Base-by-base conservation (phyloP, 2,888 invertebrate genomes). In the Lasioglossum villosulum region DNA sequence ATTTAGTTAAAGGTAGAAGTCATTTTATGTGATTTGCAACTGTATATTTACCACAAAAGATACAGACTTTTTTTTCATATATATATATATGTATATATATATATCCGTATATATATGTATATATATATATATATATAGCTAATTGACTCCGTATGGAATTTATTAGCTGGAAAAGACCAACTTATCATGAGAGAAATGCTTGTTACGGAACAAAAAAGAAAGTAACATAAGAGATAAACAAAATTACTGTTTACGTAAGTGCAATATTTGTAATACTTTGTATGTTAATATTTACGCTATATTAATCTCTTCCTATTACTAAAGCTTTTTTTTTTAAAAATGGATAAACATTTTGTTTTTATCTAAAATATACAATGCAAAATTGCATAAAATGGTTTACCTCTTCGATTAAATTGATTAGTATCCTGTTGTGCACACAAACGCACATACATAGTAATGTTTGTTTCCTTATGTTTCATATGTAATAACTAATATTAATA, bases 401-500 rank as follows among this genome's bases (percentile, higher is more conserved):
- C 87, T 84, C 81, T 76, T 84, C 71, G 83, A 82, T 86, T 82
- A 85, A 89, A 89, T 85, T 88, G 89, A 89, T 90, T 84, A 90
- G 86, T 85, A 84, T 86, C 80, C 78, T 76, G 73, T 82, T 82
- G 85, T 78, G 82, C 82, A 83, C 83, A 87, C 82, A 80, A 84
- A 84, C 80, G 83, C 87, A 91, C 86, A 82, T 92, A 90, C 89
- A 89, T 92, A 87, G 76, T 86, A 86, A 85, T 91, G 86, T 86
- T 88, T 87, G 84, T 86, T 91, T 90, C 76, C 82, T 92, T 93
- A 91, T 91, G 90, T 88, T 92, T 92, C 90, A 88, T 92, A 89
- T 75, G 77, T 93, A 92, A 91, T 93, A 90, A 92, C 82, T 94
- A 92, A 90, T 91, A 93, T 94, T 93, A 93, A 93, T 93, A 93